Percentiles rank a stretch among this genome's conserved stretches.
phyloP scores from a whole-genome alignment of 2,797 vertebrate genomes.

The Acanthiza pusilla region DNA sequence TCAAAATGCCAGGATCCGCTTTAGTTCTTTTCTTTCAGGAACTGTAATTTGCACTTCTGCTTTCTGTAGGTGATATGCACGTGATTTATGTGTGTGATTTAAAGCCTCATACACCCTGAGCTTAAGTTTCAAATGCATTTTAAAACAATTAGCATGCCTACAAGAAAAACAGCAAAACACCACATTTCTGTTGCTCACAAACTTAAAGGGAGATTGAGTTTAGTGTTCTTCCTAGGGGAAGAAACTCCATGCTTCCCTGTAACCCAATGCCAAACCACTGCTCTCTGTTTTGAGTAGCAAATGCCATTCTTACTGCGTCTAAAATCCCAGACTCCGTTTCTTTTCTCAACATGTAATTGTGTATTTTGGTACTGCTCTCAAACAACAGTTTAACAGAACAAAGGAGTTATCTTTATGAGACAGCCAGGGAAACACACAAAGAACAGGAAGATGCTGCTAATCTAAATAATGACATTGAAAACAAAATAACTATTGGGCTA shows the following conservation, averaged over 20 bases:
- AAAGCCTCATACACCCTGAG: not conserved
- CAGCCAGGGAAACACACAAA: constrained; percentile 44
- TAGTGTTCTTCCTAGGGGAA: constrained; percentile 4
- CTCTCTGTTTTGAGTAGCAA: constrained; percentile 24
- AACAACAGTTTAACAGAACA: constrained; percentile 54
- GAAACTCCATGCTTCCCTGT: constrained; percentile 8
- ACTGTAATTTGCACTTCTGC: not conserved
- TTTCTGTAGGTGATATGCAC: not conserved
- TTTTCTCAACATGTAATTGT: constrained; percentile 46
- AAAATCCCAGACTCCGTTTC: not conserved
- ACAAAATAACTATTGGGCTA: not conserved
- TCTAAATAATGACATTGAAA: constrained; percentile 44
- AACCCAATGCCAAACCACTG: constrained; percentile 45
- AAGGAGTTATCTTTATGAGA: constrained; percentile 54
- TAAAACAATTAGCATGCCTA: constrained; percentile 1
- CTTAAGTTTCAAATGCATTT: constrained; percentile 6
- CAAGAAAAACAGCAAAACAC: not conserved
- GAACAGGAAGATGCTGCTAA: constrained; percentile 44
- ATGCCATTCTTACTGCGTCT: not conserved
- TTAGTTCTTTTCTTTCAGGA: not conserved
- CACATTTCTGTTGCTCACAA: not conserved
- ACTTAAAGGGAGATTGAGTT: not conserved
- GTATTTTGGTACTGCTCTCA: constrained; percentile 42
- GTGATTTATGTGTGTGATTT: not conserved
- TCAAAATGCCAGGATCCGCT: not conserved